These are phyloP conservation scores for Plectrocnemia conspersa DNA, from an alignment of 1,140 invertebrate species.

Conservation along the genomic window DNA sequence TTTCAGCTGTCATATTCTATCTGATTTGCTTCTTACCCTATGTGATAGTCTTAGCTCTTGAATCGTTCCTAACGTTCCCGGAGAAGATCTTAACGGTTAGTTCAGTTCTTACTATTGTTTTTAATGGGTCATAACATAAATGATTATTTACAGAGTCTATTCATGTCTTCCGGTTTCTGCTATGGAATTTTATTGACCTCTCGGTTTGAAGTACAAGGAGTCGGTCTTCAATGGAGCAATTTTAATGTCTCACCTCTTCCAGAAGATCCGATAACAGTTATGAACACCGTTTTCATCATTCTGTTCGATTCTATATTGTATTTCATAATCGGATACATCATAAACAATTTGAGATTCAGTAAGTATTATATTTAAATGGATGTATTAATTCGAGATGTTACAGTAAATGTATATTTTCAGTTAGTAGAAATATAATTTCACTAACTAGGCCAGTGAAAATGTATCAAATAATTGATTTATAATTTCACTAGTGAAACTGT, in stretches of 20 bases:
- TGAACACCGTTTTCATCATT: constrained; percentile 45
- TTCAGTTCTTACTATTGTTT: constrained; percentile 21
- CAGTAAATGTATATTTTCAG: too few species aligned
- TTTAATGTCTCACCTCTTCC: constrained; percentile 49
- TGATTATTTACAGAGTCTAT: constrained; percentile 47
- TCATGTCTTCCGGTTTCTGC: constrained; percentile 60
- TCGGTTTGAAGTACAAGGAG: constrained; percentile 56
- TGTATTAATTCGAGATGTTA: constrained; percentile 3
- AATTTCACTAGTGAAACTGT: too few species aligned
- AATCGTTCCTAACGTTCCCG: constrained; percentile 51
- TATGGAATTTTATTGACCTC: constrained; percentile 57
- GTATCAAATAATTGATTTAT: too few species aligned
- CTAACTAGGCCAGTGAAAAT: too few species aligned
- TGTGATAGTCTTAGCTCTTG: constrained; percentile 60
- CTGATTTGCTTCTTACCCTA: constrained; percentile 61
- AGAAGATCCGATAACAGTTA: constrained; percentile 50
- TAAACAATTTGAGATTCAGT: constrained; percentile 29
- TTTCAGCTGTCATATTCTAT: constrained; percentile 57
- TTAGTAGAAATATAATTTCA: too few species aligned
- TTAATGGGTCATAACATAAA: neutral
- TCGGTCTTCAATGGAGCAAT: constrained; percentile 47
- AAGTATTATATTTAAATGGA: constrained; percentile 10
- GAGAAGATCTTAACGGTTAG: constrained; percentile 57
- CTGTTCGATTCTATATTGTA: constrained; percentile 49
- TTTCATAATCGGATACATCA: constrained; percentile 45